A percentile compares a stretch with the other conserved stretches of the same genome.
phyloP scores from a whole-genome alignment of 2,113 vertebrate species.

The Pipra filicauda region DNA sequence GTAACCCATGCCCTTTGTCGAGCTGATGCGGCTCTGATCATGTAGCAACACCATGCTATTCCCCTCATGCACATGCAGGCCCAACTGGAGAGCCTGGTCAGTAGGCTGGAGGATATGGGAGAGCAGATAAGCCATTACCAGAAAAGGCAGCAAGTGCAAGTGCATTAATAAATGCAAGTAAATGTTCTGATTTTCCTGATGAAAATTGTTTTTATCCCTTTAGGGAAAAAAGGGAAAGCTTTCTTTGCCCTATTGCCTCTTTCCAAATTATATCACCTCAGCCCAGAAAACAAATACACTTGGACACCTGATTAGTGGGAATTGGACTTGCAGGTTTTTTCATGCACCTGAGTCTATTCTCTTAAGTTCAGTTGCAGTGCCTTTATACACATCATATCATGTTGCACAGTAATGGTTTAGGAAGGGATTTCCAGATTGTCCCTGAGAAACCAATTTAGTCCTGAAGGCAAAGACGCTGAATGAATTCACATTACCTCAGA shows the following conservation, averaged over 20 bases:
- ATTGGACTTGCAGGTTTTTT: neutral
- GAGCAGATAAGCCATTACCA: neutral
- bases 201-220: neutral
- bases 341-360: neutral
- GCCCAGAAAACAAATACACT: neutral
- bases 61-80: neutral
- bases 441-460: constrained; percentile 58
- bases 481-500: neutral
- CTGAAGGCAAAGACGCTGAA: neutral
- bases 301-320: neutral
- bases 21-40: neutral
- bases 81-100: neutral
- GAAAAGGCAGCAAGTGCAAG: neutral
- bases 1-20: neutral
- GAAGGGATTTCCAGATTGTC: constrained; percentile 38
- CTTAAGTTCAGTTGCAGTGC: neutral
- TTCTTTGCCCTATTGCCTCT: neutral
- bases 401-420: neutral
- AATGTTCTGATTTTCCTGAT: neutral
- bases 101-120: neutral
- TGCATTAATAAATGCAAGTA: neutral
- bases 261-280: neutral
- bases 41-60: neutral
- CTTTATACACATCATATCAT: neutral
- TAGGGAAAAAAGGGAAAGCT: neutral